phyloP scores from a whole-genome alignment of 35 echinoderm and acorn worm species.

The Apostichopus japonicus region DNA sequence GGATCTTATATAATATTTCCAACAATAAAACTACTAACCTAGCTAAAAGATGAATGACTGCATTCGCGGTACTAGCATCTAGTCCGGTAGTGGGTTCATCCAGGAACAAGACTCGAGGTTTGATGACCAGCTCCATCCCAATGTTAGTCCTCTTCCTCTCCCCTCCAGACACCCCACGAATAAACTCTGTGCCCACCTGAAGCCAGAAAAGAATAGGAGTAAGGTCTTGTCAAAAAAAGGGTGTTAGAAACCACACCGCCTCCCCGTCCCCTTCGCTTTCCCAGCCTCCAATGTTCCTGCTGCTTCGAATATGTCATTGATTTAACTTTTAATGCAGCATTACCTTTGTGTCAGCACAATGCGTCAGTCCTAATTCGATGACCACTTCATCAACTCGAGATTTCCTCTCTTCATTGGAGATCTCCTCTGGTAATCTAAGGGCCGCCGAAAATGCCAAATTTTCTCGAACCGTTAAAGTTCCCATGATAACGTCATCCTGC shows the following conservation, averaged over 20 bases:
- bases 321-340: background rate
- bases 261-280: too few relatives aligned
- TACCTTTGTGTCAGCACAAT: conserved; percentile 88
- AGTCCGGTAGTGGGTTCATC: conserved; percentile 92
- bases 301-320: too few relatives aligned
- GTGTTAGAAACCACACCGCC: too few relatives aligned
- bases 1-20: too few relatives aligned
- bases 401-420: conserved; percentile 63
- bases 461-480: conserved; percentile 91
- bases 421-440: conserved; percentile 62
- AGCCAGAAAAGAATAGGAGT: too few relatives aligned
- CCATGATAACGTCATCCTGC: conserved; percentile 99
- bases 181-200: conserved; percentile 91
- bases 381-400: conserved; percentile 78
- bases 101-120: conserved; percentile 80
- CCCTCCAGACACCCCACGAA: conserved; percentile 85
- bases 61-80: conserved; percentile 90
- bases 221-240: too few relatives aligned
- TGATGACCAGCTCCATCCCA: conserved; percentile 90
- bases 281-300: too few relatives aligned
- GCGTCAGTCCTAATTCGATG: conserved; percentile 70
- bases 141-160: conserved; percentile 94
- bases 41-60: conserved; percentile 80
- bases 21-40: conserved; percentile 33
- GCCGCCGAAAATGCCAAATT: conserved; percentile 90